Evolutionary conservation across 1,140 invertebrate species (phyloP), one percentile per base, ranked within the genome.

Genomic region (Drosophila repleta): DNA sequence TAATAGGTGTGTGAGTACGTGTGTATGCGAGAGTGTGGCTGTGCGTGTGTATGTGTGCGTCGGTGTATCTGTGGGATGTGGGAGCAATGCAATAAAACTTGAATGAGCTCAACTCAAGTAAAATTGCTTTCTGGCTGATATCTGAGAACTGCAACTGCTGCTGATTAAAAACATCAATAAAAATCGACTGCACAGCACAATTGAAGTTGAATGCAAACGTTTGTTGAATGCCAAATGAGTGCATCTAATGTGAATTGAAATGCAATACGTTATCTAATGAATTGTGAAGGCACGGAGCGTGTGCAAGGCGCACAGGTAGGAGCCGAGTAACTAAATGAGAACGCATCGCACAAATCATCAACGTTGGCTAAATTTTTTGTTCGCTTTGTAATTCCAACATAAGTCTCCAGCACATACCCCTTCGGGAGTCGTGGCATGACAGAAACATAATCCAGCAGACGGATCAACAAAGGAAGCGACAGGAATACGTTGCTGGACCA

Each of bases 91-190:
- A 85, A 88, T 88, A 85, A 87, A 85, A 85, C 66, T 85, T 88
- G 84, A 88, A 79, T 82, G 82, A 82, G 61, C 57, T 60, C 17
- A 74, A 62, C 56, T 68, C 29, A 82, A 74, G 74, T 78, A 76
- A 87, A 88, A 72, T 60, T 71, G 60, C 55, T 65, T 58, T 53
- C 52, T 73, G 58, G 48, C 53, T 41, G 45, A 48, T 41, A 32
- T 45, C 21, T 41, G 35, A 39, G 1, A 13, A 18, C 56, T 63
- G 53, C 64, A 74, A 74, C 74, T 55, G 72, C 76, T 83, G 64
- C 84, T 88, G 83, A 88, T 88, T 88, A 88, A 88, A 88, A 88
- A 88, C 79, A 76, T 88, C 83, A 77, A 88, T 88, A 88, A 88
- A 85, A 87, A 88, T 83, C 71, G 76, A 70, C 65, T 65, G 71